phyloP scores from a whole-genome alignment of 2,113 vertebrate species.

The Charina bottae region DNA sequence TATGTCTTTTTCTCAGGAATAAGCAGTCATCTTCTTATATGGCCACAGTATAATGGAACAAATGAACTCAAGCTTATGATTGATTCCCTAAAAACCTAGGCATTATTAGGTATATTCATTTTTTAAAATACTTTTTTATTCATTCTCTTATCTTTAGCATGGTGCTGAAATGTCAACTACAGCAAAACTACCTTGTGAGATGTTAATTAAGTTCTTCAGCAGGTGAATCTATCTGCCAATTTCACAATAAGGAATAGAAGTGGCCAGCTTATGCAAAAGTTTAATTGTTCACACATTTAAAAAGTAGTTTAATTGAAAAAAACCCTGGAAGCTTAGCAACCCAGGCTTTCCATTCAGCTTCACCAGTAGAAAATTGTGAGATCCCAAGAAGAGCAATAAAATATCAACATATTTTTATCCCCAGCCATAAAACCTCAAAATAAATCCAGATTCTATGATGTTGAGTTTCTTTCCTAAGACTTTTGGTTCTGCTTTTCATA shows the following conservation, averaged over 20 bases:
- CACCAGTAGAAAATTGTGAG: conserved; percentile 46
- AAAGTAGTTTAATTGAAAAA: conserved; percentile 73
- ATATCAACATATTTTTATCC: conserved; percentile 53
- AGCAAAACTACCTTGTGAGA: conserved; percentile 63
- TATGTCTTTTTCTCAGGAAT: conserved; percentile 65
- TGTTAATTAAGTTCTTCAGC: conserved; percentile 64
- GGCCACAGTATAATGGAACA: conserved; percentile 58
- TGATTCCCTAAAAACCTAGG: conserved; percentile 65
- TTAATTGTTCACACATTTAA: conserved; percentile 68
- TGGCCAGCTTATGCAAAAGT: conserved; percentile 63
- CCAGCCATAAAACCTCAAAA: conserved; percentile 26
- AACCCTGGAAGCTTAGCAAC: conserved; percentile 67
- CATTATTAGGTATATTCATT: conserved; percentile 54
- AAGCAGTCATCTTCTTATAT: conserved; percentile 60
- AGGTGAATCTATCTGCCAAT: conserved; percentile 46
- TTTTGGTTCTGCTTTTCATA: neutral
- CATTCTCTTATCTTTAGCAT: conserved; percentile 57
- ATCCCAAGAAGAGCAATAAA: conserved; percentile 43
- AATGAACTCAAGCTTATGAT: conserved; percentile 59
- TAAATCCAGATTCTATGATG: neutral
- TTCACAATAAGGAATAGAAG: conserved; percentile 67
- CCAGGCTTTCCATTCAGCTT: conserved; percentile 65
- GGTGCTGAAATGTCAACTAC: conserved; percentile 53
- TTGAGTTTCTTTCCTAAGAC: neutral
- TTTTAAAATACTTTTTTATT: conserved; percentile 52